Conservation (phyloP, 2,797 vertebrate genomes). For the Galaxias olidus region DNA sequence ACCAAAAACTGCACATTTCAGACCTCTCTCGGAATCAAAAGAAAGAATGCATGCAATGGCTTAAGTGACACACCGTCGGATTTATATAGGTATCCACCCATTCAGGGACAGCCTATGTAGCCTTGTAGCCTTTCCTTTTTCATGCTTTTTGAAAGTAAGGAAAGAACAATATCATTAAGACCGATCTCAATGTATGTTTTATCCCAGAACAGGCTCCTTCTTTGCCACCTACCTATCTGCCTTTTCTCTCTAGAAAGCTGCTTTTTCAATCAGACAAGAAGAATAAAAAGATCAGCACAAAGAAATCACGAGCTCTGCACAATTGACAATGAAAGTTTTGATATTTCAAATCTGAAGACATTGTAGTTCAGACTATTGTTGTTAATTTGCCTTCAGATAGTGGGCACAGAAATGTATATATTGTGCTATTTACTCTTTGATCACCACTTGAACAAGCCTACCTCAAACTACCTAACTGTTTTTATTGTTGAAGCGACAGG, state of each 20-base stretch:
- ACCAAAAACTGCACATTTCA: too few species aligned
- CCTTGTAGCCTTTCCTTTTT: too few species aligned
- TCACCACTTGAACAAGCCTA: slow-evolving; percentile 59
- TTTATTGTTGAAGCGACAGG: too few species aligned
- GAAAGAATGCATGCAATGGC: too few species aligned
- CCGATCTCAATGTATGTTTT: slow-evolving; percentile 59
- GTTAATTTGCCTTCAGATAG: slow-evolving; percentile 47
- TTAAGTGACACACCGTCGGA: too few species aligned
- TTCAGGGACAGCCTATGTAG: too few species aligned
- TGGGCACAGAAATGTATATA: slow-evolving; percentile 65
- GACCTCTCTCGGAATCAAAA: too few species aligned
- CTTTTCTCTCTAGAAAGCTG: slow-evolving; percentile 51
- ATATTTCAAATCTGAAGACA: neutral
- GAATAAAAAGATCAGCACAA: too few species aligned
- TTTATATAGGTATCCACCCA: too few species aligned
- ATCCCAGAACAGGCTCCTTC: slow-evolving; percentile 75
- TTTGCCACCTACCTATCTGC: slow-evolving; percentile 70
- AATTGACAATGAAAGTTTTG: neutral
- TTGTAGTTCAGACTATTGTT: neutral
- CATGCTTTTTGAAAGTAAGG: too few species aligned
- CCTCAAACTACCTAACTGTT: too few species aligned
- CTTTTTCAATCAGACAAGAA: slow-evolving; percentile 69
- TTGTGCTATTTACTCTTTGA: slow-evolving; percentile 59
- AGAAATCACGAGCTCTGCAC: too few species aligned
- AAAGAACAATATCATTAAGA: slow-evolving; percentile 13